phyloP scores from a whole-genome alignment of 64 coral and sea anemone genomes.

The Montipora cactus region DNA sequence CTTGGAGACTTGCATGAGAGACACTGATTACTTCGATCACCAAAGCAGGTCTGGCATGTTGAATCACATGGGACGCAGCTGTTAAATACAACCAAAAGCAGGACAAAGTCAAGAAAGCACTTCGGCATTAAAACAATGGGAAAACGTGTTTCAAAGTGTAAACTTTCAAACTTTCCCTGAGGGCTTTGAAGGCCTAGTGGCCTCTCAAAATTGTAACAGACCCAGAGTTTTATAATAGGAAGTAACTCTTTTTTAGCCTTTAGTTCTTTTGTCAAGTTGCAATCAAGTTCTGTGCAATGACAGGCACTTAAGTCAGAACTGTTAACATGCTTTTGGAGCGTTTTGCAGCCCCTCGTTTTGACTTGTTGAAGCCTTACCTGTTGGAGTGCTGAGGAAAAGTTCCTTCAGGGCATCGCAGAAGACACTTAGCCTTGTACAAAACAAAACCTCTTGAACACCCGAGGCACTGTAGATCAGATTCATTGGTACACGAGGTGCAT shows the following conservation, averaged over 20 bases:
- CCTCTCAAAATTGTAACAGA: too few species aligned
- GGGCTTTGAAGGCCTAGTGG: too few species aligned
- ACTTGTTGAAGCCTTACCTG: conserved; percentile 19
- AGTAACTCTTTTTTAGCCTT: too few species aligned
- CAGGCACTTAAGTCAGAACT: too few species aligned
- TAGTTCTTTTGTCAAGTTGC: too few species aligned
- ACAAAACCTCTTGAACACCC: conserved; percentile 74
- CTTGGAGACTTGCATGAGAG: conserved; percentile 67
- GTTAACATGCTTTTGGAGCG: too few species aligned
- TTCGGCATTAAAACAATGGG: not conserved
- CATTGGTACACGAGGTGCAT: conserved; percentile 56
- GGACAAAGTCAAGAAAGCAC: not conserved
- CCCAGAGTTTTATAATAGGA: too few species aligned
- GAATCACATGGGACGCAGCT: conserved; percentile 64
- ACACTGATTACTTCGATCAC: conserved; percentile 41
- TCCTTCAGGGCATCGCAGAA: conserved; percentile 58
- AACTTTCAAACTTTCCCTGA: too few species aligned
- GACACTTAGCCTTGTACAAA: conserved; percentile 59
- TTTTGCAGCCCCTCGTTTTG: not conserved
- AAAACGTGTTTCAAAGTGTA: too few species aligned
- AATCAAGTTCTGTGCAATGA: too few species aligned
- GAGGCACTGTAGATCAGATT: conserved; percentile 34
- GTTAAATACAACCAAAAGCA: not conserved
- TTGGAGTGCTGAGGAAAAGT: conserved; percentile 51
- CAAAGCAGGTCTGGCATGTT: conserved; percentile 75